Evolutionary conservation across 1,140 invertebrate genomes (phyloP).

Genomic region (Drusus annulatus): DNA sequence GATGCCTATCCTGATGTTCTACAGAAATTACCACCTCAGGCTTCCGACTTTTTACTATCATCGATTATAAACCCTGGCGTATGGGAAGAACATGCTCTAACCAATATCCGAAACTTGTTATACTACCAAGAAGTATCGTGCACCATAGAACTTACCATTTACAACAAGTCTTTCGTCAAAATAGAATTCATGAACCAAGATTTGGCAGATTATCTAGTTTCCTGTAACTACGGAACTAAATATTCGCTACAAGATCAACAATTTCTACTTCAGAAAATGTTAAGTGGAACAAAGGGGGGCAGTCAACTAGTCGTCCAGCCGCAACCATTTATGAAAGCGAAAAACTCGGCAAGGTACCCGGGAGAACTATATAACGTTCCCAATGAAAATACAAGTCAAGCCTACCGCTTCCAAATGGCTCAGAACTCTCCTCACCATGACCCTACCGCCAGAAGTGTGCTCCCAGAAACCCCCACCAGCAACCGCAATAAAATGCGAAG

Average conservation of each 20-base stretch:
- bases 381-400: constrained; percentile 7
- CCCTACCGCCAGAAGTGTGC: not conserved
- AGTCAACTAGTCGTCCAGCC: not conserved
- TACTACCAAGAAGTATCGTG: constrained; percentile 70
- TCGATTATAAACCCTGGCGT: constrained; percentile 67
- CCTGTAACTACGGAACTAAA: constrained; percentile 39
- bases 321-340: not conserved
- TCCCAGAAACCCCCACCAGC: not conserved
- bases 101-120: constrained; percentile 68
- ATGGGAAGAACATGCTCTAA: constrained; percentile 71
- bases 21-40: constrained; percentile 70
- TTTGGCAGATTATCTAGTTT: constrained; percentile 64
- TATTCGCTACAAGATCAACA: constrained; percentile 52
- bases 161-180: constrained; percentile 32
- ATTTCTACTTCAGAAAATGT: constrained; percentile 31
- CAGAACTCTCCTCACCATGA: constrained; percentile 28
- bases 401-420: constrained; percentile 7
- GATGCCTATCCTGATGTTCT: constrained; percentile 70
- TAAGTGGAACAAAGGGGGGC: constrained; percentile 9
- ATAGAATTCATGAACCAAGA: constrained; percentile 66
- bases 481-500: constrained; percentile 23
- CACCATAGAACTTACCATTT: constrained; percentile 60
- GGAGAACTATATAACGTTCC: not conserved
- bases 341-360: not conserved
- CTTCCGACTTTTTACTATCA: constrained; percentile 73